phyloP scores from a whole-genome alignment of 2,113 vertebrate genomes.

The Grallaria varia region DNA sequence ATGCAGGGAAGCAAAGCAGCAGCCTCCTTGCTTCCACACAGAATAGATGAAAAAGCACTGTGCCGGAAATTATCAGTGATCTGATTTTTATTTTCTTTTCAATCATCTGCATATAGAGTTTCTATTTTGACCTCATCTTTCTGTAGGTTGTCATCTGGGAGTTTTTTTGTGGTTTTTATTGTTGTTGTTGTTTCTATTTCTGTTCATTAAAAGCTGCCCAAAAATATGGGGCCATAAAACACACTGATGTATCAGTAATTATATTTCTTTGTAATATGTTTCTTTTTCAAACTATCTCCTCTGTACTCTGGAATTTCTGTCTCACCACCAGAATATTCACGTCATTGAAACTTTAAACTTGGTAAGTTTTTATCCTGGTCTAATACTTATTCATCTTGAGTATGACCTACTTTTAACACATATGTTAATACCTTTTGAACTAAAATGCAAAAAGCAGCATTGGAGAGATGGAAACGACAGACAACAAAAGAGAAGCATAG shows the following conservation, averaged over 20 bases:
- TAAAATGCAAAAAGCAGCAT: neutral
- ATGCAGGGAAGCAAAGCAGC: conserved; percentile 12
- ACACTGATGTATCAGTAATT: neutral
- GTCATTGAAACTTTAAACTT: neutral
- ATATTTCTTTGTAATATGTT: neutral
- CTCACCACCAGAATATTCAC: neutral
- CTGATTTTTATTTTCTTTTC: neutral
- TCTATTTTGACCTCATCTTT: conserved; percentile 20
- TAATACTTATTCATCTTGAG: neutral
- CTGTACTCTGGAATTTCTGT: neutral
- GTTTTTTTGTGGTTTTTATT: neutral
- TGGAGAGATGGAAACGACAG: neutral
- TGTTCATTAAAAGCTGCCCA: neutral
- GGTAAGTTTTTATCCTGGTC: neutral
- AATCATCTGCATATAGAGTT: conserved; percentile 8
- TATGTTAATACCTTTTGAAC: neutral
- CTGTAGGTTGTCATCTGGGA: conserved; percentile 1
- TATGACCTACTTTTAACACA: neutral
- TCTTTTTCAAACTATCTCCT: neutral
- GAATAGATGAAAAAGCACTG: conserved; percentile 48
- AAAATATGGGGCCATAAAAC: neutral
- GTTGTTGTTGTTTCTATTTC: neutral
- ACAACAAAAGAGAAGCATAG: neutral
- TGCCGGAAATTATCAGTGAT: conserved; percentile 52
- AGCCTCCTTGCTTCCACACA: conserved; percentile 18